Percentiles rank a stretch among this genome's conserved stretches.
Evolutionary conservation across 1,140 invertebrate species (phyloP).

Genomic region (Limonius californicus): DNA sequence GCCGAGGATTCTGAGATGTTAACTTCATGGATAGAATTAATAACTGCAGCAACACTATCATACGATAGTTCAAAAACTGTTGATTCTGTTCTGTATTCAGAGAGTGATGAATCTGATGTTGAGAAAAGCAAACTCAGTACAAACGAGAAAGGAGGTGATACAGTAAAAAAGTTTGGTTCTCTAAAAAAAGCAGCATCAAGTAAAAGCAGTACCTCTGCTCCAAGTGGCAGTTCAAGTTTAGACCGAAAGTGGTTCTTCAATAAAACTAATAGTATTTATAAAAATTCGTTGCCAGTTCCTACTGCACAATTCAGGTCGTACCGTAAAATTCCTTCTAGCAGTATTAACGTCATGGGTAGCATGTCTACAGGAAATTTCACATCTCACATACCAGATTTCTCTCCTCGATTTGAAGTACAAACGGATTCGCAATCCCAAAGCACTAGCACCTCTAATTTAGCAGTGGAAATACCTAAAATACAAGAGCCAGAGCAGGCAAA

Average conservation of each 20-base stretch:
- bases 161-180: conserved; percentile 57
- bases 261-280: conserved; percentile 45
- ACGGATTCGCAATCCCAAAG: conserved; percentile 35
- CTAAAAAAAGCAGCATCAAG: conserved; percentile 60
- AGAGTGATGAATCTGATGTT: conserved; percentile 73
- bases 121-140: conserved; percentile 48
- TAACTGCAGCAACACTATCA: conserved; percentile 64
- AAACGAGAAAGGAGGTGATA: conserved; percentile 26
- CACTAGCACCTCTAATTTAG: conserved; percentile 39
- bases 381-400: conserved; percentile 43
- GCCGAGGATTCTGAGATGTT: conserved; percentile 74
- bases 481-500: conserved; percentile 2
- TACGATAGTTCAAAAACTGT: conserved; percentile 44
- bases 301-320: conserved; percentile 76
- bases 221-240: conserved; percentile 57
- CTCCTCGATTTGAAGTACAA: conserved; percentile 28
- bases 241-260: conserved; percentile 68
- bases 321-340: conserved; percentile 53
- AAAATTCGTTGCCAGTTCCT: conserved; percentile 63
- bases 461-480: conserved; percentile 25
- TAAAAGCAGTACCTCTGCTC: conserved; percentile 47
- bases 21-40: conserved; percentile 67
- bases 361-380: conserved; percentile 45
- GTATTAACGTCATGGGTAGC: conserved; percentile 27
- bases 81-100: conserved; percentile 65